phyloP scores from a whole-genome alignment of 1,140 invertebrate genomes.

The Orchesella cincta region DNA sequence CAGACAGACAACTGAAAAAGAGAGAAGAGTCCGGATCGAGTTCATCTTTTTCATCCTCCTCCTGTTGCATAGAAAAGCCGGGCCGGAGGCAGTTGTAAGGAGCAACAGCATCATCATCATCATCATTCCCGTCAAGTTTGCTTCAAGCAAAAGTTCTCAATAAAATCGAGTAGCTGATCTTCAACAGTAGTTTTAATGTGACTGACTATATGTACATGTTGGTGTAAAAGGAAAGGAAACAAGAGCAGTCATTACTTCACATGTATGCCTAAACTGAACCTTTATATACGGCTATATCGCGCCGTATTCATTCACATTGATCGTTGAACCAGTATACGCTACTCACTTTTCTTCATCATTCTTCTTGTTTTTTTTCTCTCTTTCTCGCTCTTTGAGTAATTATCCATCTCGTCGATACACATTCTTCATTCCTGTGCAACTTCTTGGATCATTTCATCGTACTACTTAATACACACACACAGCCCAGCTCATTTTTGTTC shows the following conservation, averaged over 20 bases:
- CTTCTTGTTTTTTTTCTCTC: neutral
- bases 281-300: neutral
- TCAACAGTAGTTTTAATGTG: constrained; percentile 8
- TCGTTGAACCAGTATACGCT: neutral
- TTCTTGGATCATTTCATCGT: neutral
- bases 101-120: neutral
- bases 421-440: constrained; percentile 2
- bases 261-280: neutral
- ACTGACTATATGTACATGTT: neutral
- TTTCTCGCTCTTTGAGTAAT: neutral
- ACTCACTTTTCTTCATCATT: constrained; percentile 15
- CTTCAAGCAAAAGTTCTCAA: constrained; percentile 24
- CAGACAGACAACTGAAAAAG: neutral
- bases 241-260: constrained; percentile 19
- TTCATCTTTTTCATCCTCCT: constrained; percentile 1
- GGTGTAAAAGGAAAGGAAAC: constrained; percentile 6
- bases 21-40: constrained; percentile 17
- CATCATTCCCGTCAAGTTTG: constrained; percentile 2
- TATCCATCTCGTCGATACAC: constrained; percentile 21
- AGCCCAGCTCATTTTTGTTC: too few species aligned
- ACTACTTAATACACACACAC: too few species aligned
- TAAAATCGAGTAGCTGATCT: constrained; percentile 15
- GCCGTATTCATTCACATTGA: neutral
- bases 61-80: neutral
- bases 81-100: constrained; percentile 22